Conservation (phyloP, 2,888 invertebrate species). For the Lordiphosa fenestrarum region DNA sequence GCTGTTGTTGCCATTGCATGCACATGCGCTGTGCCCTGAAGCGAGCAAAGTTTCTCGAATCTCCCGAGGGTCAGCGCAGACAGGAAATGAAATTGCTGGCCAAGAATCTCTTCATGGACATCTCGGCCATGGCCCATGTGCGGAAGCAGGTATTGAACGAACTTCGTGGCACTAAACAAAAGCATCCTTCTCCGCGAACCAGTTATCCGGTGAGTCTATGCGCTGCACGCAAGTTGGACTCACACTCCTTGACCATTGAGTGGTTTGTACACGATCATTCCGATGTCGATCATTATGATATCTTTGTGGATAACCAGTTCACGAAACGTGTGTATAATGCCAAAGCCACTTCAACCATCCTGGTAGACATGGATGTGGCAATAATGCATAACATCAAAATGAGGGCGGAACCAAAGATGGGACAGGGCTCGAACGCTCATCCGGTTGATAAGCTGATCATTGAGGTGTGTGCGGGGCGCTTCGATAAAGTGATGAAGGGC, state of each 20-base stretch:
- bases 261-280: conserved; percentile 52
- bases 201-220: conserved; percentile 45
- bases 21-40: conserved; percentile 34
- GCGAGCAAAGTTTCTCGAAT: conserved; percentile 24
- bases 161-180: conserved; percentile 22
- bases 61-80: conserved; percentile 41
- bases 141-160: conserved; percentile 24
- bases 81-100: conserved; percentile 41
- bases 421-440: neutral
- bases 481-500: conserved; percentile 18
- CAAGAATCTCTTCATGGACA: conserved; percentile 56
- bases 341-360: conserved; percentile 23
- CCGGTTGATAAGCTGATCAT: conserved; percentile 27
- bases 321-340: conserved; percentile 42
- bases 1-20: conserved; percentile 53
- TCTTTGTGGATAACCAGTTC: conserved; percentile 37
- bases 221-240: conserved; percentile 32
- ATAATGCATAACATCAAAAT: conserved; percentile 31
- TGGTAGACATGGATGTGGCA: conserved; percentile 43
- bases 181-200: conserved; percentile 21
- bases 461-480: conserved; percentile 32
- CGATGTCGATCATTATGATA: conserved; percentile 44
- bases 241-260: conserved; percentile 29
- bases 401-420: conserved; percentile 29
- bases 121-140: conserved; percentile 37